Evolutionary conservation across 2,797 vertebrate genomes (phyloP), one percentile per base, ranked within the genome.

Genomic region (Xenops minutus): DNA sequence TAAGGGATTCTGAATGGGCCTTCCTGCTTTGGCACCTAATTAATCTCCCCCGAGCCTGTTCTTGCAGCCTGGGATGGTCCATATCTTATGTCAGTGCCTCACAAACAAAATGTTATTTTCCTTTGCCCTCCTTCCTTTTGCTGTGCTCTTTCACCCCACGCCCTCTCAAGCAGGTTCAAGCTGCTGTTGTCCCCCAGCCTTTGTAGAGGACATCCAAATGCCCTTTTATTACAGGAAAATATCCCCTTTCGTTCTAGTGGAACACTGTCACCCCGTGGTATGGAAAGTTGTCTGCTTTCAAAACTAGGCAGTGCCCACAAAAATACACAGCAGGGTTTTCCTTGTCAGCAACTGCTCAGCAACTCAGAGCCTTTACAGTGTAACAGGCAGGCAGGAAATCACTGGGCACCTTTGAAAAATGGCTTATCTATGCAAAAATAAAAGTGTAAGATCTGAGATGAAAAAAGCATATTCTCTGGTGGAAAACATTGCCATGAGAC

Each of bases 31-130:
- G 97, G 84, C 95, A 98, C 91, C 94, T 97, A 97, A 98, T 98
- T 98, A 97, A 96, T 98, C 97, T 97, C 95, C 94, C 94, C 77
- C 95, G 96, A 96, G 92, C 78, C 93, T 92, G 36, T 79, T 97
- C 89, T 92, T 95, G 96, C 93, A 92, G 84, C 86, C 90, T 93
- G 72, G 58, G 67, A 84, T 72, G 43, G 76, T 81, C 93, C 77
- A 39, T 80, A 64, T 83, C 77, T 87, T 94, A 71, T 37, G 39
- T 46, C 75, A 83, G 55, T 63, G 78, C 85, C 81, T 94, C 49
- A 15, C 68, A 72, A 92, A 89, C 44, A 83, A 68, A 89, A 49
- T 59, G 67, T 1, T 74, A 55, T 39, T 77, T 59, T 41, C 36
- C 39, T 92, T 85, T 83, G 51, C 51, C 22, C 66, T 43, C n/a